Evolutionary conservation across 2,888 invertebrate species (phyloP).

Genomic region (Aporophyla nigra): DNA sequence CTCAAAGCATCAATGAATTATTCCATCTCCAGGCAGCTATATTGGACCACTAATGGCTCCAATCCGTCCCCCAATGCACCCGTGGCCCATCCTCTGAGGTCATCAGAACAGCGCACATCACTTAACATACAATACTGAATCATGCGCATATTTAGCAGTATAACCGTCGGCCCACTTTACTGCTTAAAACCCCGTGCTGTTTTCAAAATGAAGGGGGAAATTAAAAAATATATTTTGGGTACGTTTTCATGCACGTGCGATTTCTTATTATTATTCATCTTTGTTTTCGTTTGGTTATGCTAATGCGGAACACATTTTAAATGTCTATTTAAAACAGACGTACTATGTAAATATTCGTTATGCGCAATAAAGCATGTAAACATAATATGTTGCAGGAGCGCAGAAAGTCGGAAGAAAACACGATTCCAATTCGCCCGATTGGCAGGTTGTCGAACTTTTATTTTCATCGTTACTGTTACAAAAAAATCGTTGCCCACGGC

Average conservation of each 20-base stretch:
- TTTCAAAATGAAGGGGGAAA: constrained; percentile 78
- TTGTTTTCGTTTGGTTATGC: constrained; percentile 38
- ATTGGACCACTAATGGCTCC: constrained; percentile 52
- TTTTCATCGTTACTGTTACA: constrained; percentile 52
- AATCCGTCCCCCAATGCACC: constrained; percentile 60
- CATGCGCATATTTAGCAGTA: constrained; percentile 84
- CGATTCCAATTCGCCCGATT: constrained; percentile 21
- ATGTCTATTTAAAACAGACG: neutral
- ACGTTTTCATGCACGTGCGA: constrained; percentile 44
- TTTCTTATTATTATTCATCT: constrained; percentile 45
- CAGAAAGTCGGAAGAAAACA: constrained; percentile 27
- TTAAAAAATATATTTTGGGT: constrained; percentile 68
- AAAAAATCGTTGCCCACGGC: constrained; percentile 45
- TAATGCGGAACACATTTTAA: constrained; percentile 11
- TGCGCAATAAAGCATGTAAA: constrained; percentile 11
- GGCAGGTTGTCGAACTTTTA: constrained; percentile 46
- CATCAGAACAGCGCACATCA: constrained; percentile 80
- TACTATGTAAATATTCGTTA: neutral
- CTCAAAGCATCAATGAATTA: constrained; percentile 48
- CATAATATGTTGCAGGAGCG: neutral
- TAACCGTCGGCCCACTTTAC: constrained; percentile 70
- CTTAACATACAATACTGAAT: constrained; percentile 78
- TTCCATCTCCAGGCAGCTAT: constrained; percentile 45
- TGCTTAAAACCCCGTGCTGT: constrained; percentile 67
- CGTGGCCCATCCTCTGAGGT: constrained; percentile 76